phyloP scores from a whole-genome alignment of 2,888 invertebrate species.

The Lepidocyrtoides sp. region DNA sequence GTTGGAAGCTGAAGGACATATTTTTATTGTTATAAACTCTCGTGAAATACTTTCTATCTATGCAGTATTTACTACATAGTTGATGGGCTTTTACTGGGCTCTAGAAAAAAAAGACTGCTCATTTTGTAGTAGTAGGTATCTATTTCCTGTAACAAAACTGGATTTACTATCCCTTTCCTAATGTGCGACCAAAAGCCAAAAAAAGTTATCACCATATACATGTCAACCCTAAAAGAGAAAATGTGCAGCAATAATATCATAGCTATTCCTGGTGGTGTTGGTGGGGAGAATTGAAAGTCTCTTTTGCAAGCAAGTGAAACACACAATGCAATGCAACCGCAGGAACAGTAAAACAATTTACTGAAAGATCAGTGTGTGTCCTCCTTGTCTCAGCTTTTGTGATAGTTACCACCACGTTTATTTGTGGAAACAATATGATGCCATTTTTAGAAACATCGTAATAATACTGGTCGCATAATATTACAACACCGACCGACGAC shows the following conservation, averaged over 20 bases:
- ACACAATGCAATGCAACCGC: slow-evolving; percentile 39
- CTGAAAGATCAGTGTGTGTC: slow-evolving; percentile 48
- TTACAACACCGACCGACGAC: slow-evolving; percentile 34
- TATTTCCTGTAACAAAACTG: slow-evolving; percentile 48
- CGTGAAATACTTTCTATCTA: not conserved
- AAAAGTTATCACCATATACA: slow-evolving; percentile 70
- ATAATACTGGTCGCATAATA: slow-evolving; percentile 55
- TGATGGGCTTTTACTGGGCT: slow-evolving; percentile 10
- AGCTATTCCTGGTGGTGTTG: not conserved
- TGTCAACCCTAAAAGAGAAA: slow-evolving; percentile 68
- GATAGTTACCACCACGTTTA: slow-evolving; percentile 75
- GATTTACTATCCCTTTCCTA: slow-evolving; percentile 60
- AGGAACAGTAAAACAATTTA: slow-evolving; percentile 73
- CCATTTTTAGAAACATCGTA: slow-evolving; percentile 78
- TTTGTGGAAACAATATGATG: slow-evolving; percentile 80
- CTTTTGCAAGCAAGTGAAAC: slow-evolving; percentile 32
- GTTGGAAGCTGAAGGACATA: slow-evolving; percentile 40
- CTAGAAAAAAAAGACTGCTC: not conserved
- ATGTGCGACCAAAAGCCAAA: slow-evolving; percentile 64
- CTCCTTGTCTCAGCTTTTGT: slow-evolving; percentile 56
- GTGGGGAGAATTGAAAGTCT: slow-evolving; percentile 61
- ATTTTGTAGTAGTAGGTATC: not conserved
- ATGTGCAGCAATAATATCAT: slow-evolving; percentile 29
- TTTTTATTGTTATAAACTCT: slow-evolving; percentile 43
- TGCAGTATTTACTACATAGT: slow-evolving; percentile 4